These are phyloP conservation scores for Maniola hyperantus DNA, from an alignment of 2,888 invertebrate genomes.

Conservation along the genomic window DNA sequence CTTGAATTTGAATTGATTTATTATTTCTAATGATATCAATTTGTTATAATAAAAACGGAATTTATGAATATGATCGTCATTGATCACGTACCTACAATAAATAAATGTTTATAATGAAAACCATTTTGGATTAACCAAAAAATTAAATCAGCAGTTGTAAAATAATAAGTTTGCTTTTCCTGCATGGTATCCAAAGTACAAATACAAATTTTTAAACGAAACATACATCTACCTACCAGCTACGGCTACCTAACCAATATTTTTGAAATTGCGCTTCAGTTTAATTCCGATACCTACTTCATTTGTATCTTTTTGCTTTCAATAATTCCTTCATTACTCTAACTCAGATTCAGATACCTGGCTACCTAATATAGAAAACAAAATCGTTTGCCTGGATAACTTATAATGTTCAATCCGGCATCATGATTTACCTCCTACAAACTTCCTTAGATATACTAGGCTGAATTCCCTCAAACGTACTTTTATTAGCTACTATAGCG, in stretches of 20 bases:
- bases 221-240: neutral
- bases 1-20: constrained; percentile 30
- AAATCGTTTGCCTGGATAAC: too few species aligned
- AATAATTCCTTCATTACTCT: too few species aligned
- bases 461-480: too few species aligned
- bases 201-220: neutral
- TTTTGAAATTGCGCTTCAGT: neutral
- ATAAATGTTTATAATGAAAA: constrained; percentile 1
- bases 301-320: neutral
- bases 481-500: too few species aligned
- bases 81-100: constrained; percentile 20
- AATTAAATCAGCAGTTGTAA: constrained; percentile 7
- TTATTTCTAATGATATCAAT: constrained; percentile 33
- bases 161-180: neutral
- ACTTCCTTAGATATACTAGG: too few species aligned
- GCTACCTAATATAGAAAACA: too few species aligned
- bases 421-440: too few species aligned
- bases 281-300: neutral
- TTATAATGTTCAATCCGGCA: too few species aligned
- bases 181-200: neutral
- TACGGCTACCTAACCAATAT: too few species aligned
- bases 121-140: neutral
- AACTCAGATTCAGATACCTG: too few species aligned
- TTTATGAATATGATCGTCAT: constrained; percentile 27
- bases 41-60: constrained; percentile 29